Evolutionary conservation across 2,113 vertebrate genomes (phyloP).

Genomic region (Lepisosteus oculatus): DNA sequence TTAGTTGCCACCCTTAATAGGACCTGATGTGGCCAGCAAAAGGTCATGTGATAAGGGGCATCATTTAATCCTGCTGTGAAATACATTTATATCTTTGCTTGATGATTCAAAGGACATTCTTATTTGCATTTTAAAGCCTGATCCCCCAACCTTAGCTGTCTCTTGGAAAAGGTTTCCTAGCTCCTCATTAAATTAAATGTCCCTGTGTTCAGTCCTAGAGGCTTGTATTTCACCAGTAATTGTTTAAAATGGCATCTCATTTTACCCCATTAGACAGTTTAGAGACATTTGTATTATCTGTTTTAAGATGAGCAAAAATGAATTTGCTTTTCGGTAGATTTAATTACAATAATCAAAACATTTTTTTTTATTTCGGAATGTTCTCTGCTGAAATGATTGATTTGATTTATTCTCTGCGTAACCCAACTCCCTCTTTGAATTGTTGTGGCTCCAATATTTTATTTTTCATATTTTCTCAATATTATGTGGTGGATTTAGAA

Average conservation of each 20-base stretch:
- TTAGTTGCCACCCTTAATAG: slow-evolving; percentile 11
- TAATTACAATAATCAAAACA: not conserved
- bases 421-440: too few species aligned
- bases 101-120: slow-evolving; percentile 34
- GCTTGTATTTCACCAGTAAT: slow-evolving; percentile 47
- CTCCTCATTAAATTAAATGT: slow-evolving; percentile 29
- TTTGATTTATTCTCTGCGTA: too few species aligned
- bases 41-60: slow-evolving; percentile 35
- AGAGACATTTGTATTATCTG: too few species aligned
- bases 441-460: too few species aligned
- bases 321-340: not conserved
- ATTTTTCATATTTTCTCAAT: too few species aligned
- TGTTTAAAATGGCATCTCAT: slow-evolving; percentile 12
- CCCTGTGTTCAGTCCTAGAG: slow-evolving; percentile 17
- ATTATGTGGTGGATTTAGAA: too few species aligned
- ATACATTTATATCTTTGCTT: slow-evolving; percentile 36
- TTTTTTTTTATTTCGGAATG: slow-evolving; percentile 14
- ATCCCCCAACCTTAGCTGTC: slow-evolving; percentile 32
- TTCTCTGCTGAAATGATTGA: too few species aligned
- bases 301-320: not conserved
- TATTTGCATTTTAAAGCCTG: slow-evolving; percentile 56
- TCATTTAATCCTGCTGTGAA: slow-evolving; percentile 40
- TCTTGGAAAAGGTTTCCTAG: slow-evolving; percentile 30
- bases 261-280: too few species aligned
- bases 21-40: slow-evolving; percentile 17